Evolutionary conservation across 1,140 invertebrate genomes (phyloP).

Genomic region (Hyles vespertilio): DNA sequence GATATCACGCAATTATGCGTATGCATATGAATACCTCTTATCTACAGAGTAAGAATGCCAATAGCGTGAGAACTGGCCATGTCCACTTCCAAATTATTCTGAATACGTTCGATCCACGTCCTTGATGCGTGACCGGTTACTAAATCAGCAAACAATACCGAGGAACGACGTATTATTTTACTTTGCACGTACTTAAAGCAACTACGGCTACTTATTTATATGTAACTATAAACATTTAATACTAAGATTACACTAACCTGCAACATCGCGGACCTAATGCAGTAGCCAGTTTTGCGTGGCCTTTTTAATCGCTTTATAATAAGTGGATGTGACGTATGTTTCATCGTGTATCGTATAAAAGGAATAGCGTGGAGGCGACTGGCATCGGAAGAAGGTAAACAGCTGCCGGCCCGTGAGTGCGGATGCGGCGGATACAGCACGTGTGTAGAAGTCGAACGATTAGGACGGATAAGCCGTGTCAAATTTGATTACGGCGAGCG

Average conservation of each 20-base stretch:
- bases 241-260: neutral
- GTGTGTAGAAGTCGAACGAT: conserved; percentile 26
- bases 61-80: conserved; percentile 64
- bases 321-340: neutral
- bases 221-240: too few species aligned
- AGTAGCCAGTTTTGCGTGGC: too few species aligned
- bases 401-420: neutral
- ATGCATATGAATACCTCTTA: conserved; percentile 29
- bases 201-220: neutral
- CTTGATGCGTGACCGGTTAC: conserved; percentile 65
- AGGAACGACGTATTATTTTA: conserved; percentile 36
- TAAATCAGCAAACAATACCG: conserved; percentile 41
- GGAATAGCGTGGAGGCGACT: neutral
- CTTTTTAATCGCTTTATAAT: too few species aligned
- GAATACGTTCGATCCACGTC: conserved; percentile 62
- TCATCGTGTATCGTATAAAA: neutral
- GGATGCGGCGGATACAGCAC: conserved; percentile 13
- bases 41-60: conserved; percentile 51
- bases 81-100: conserved; percentile 63
- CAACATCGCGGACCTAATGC: neutral
- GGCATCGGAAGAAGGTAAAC: neutral
- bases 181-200: conserved; percentile 36
- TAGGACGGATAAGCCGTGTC: conserved; percentile 33
- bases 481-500: conserved; percentile 30
- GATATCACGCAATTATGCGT: conserved; percentile 1